Percentiles rank a stretch among this genome's conserved stretches.
phyloP scores from a whole-genome alignment of 2,113 vertebrate species.

The Nothocercus nigrocapillus region DNA sequence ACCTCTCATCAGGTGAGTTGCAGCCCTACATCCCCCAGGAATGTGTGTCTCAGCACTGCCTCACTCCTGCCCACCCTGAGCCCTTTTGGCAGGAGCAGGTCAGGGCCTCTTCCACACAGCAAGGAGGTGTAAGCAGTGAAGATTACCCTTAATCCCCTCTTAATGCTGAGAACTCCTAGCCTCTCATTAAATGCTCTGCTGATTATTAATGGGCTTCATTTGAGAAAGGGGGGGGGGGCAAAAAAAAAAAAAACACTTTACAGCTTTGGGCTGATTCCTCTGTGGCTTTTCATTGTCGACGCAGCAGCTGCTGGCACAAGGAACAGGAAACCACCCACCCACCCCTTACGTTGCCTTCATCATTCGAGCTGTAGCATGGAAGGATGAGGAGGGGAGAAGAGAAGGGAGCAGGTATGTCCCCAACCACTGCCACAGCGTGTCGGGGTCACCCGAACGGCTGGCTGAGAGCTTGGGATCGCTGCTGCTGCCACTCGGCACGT shows the following conservation, averaged over 20 bases:
- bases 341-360: not conserved
- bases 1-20: not conserved
- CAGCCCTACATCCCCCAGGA: not conserved
- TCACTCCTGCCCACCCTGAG: rapidly evolving
- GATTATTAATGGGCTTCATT: conserved; percentile 12
- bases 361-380: rapidly evolving
- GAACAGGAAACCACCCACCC: not conserved
- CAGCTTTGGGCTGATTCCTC: not conserved
- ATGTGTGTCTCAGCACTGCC: not conserved
- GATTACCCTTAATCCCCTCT: not conserved
- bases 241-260: not conserved
- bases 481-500: not conserved
- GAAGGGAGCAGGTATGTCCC: not conserved
- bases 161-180: not conserved
- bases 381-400: not conserved
- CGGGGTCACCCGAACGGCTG: not conserved
- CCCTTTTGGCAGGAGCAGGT: not conserved
- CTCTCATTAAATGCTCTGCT: conserved; percentile 43
- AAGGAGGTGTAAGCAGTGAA: not conserved
- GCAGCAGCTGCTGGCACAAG: not conserved
- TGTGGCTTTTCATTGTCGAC: rapidly evolving
- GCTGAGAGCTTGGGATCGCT: not conserved
- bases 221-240: not conserved
- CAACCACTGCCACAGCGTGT: not conserved
- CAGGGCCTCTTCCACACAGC: not conserved